Evolutionary conservation across 2,113 vertebrate species (phyloP).

Genomic region (Bolborhynchus lineola): DNA sequence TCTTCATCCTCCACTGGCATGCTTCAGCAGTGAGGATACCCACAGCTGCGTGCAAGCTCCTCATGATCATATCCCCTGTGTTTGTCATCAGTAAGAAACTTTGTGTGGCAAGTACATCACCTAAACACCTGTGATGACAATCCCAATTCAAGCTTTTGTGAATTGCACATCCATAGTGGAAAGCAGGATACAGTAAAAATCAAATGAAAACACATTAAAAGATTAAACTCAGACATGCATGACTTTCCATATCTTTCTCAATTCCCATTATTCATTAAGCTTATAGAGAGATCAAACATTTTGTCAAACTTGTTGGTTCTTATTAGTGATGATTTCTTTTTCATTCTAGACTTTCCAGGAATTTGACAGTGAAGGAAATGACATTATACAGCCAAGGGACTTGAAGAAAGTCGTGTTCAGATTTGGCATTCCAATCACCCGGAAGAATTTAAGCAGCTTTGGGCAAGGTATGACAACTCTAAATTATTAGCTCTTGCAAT

Average conservation of each 20-base stretch:
- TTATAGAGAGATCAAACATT: background rate
- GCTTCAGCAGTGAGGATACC: background rate
- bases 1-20: background rate
- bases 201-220: background rate
- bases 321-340: slow-evolving; percentile 21
- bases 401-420: slow-evolving; percentile 68
- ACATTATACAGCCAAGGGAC: slow-evolving; percentile 67
- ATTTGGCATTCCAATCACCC: slow-evolving; percentile 73
- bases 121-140: background rate
- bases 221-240: background rate
- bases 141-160: background rate
- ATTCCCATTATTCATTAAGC: background rate
- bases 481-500: background rate
- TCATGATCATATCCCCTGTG: background rate
- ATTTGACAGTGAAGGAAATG: slow-evolving; percentile 61
- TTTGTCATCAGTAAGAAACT: background rate
- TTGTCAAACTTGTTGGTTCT: slow-evolving; percentile 1
- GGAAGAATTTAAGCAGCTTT: slow-evolving; percentile 77
- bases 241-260: background rate
- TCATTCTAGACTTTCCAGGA: slow-evolving; percentile 67
- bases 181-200: background rate
- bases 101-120: background rate
- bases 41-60: background rate
- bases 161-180: background rate
- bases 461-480: slow-evolving; percentile 66